phyloP scores from a whole-genome alignment of 1,140 invertebrate genomes.

The Bombus vancouverensis region DNA sequence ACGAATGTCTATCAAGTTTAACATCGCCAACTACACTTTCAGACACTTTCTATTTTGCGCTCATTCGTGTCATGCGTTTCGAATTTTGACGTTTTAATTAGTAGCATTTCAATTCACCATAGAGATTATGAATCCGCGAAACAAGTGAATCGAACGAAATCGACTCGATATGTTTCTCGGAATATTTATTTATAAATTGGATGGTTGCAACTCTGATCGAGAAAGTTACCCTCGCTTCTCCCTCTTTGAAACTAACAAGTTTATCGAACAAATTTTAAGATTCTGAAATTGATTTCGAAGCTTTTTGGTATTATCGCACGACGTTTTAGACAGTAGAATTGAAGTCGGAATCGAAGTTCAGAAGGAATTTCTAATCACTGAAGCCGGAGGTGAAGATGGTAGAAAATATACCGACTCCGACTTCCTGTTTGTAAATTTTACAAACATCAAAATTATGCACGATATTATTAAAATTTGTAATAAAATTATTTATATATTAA shows the following conservation, averaged over 20 bases:
- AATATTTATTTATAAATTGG: background rate
- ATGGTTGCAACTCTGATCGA: background rate
- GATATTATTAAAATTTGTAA: too few relatives aligned
- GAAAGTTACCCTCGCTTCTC: too few relatives aligned
- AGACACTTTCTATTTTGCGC: background rate
- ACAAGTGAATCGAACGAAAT: too few relatives aligned
- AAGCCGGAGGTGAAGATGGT: too few relatives aligned
- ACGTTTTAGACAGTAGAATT: too few relatives aligned
- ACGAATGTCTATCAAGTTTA: slow-evolving; percentile 1
- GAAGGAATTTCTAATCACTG: too few relatives aligned
- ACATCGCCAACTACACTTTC: background rate
- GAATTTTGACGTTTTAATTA: slow-evolving; percentile 23
- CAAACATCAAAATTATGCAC: too few relatives aligned
- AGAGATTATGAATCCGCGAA: background rate
- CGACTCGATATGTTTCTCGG: background rate
- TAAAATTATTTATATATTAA: too few relatives aligned
- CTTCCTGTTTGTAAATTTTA: too few relatives aligned
- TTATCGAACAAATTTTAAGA: background rate
- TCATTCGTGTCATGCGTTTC: background rate
- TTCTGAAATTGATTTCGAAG: background rate
- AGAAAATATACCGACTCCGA: too few relatives aligned
- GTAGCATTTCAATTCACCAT: background rate
- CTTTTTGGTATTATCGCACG: too few relatives aligned
- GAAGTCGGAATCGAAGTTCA: too few relatives aligned
- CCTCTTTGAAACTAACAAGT: background rate